Percentiles rank a stretch among this genome's conserved stretches.
These are phyloP conservation scores for Equus przewalskii DNA, from an alignment of 2,113 vertebrate genomes.

Conservation along the genomic window DNA sequence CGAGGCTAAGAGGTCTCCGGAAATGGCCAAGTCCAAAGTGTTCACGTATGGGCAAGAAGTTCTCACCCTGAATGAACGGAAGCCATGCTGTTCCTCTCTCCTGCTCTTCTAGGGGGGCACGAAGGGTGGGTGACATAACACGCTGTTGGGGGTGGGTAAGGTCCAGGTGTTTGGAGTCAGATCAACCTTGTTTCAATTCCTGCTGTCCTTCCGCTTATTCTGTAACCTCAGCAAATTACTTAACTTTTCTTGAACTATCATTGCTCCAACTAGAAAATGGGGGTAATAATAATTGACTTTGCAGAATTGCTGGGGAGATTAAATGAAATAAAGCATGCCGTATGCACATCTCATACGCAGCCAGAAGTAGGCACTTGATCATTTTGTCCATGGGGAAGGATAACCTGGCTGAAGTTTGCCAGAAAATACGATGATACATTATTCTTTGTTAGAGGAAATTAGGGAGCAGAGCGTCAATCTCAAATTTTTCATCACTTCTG, in stretches of 20 bases:
- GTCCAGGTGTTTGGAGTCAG: not conserved
- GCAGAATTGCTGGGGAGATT: not conserved
- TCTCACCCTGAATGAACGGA: not conserved
- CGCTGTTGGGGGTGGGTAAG: not conserved
- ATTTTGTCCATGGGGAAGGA: not conserved
- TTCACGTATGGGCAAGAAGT: not conserved
- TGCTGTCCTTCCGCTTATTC: not conserved
- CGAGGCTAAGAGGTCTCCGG: not conserved
- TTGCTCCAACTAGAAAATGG: not conserved
- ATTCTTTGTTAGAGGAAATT: not conserved
- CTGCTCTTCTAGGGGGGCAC: not conserved
- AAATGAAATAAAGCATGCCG: not conserved
- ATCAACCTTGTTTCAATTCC: not conserved
- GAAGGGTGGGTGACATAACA: fast-evolving
- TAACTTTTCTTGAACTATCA: not conserved
- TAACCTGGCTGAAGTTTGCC: not conserved
- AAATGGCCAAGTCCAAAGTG: not conserved
- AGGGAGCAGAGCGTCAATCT: not conserved
- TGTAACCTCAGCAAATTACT: not conserved
- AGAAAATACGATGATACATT: not conserved
- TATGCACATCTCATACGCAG: not conserved
- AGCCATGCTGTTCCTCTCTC: not conserved
- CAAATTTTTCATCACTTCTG: not conserved
- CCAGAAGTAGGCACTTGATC: not conserved
- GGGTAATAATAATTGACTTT: not conserved